These are phyloP conservation scores for Chaetodon trifascialis DNA, from an alignment of 2,113 vertebrate genomes.

Conservation along the genomic window DNA sequence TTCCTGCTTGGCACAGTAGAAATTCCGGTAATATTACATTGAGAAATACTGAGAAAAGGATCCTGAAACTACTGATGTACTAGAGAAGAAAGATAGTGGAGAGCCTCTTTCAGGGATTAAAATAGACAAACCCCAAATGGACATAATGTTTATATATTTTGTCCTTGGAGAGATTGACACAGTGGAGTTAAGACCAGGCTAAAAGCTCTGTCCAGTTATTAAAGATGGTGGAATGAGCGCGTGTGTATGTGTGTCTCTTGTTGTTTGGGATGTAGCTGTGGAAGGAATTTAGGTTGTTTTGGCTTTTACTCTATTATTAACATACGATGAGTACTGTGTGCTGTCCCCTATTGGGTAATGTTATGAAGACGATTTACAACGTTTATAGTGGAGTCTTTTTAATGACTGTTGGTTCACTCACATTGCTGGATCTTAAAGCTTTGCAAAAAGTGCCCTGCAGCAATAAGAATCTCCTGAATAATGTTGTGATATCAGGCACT, in stretches of 20 bases:
- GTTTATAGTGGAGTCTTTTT: background rate
- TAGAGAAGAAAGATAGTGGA: background rate
- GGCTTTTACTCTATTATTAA: background rate
- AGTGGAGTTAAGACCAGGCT: constrained; percentile 30
- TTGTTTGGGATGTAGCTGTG: constrained; percentile 4
- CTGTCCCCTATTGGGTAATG: background rate
- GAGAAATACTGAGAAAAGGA: background rate
- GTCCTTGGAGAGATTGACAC: constrained; percentile 9
- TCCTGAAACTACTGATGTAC: background rate
- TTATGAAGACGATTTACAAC: background rate
- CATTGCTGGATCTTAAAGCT: background rate
- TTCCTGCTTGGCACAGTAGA: background rate
- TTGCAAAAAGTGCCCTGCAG: background rate
- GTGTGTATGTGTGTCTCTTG: background rate
- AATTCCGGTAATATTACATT: constrained; percentile 18
- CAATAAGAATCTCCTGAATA: background rate
- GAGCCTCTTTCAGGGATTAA: constrained; percentile 10
- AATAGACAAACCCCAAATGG: constrained; percentile 12
- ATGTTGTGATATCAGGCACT: background rate
- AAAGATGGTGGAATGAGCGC: constrained; percentile 16
- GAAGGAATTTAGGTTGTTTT: background rate
- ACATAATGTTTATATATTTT: background rate
- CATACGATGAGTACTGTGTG: background rate
- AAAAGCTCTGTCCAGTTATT: constrained; percentile 41
- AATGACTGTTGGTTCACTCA: constrained; percentile 1